These are phyloP conservation scores for Stictocephala bisonia DNA, from an alignment of 2,888 invertebrate species.

Conservation along the genomic window DNA sequence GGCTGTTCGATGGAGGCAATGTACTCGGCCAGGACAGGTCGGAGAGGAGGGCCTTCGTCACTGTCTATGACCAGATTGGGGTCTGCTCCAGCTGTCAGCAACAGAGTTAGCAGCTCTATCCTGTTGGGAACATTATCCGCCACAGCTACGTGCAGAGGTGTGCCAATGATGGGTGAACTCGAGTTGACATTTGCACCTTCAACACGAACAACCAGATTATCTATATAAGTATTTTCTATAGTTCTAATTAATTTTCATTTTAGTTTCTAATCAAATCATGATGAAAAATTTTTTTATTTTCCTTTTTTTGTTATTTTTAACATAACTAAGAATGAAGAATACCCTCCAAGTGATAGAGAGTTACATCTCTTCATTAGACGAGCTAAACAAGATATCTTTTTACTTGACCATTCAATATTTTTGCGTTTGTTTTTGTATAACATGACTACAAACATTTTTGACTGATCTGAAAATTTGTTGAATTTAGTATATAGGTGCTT, in stretches of 20 bases:
- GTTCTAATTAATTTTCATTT: not conserved
- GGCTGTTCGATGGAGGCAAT: slow-evolving; percentile 80
- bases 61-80: slow-evolving; percentile 81
- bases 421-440: too few species aligned
- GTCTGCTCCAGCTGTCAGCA: slow-evolving; percentile 78
- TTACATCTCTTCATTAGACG: too few species aligned
- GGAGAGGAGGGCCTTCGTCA: slow-evolving; percentile 78
- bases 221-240: slow-evolving; percentile 40
- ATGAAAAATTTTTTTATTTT: too few species aligned
- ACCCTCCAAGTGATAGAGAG: too few species aligned
- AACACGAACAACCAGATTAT: slow-evolving; percentile 51
- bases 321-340: too few species aligned
- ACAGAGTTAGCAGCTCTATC: slow-evolving; percentile 68
- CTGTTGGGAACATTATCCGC: slow-evolving; percentile 71
- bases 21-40: slow-evolving; percentile 86
- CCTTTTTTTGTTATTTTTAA: too few species aligned
- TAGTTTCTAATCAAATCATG: too few species aligned
- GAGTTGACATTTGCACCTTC: slow-evolving; percentile 85
- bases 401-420: too few species aligned
- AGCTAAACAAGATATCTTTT: too few species aligned
- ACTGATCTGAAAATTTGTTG: too few species aligned
- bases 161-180: slow-evolving; percentile 83
- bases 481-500: too few species aligned
- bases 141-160: slow-evolving; percentile 85
- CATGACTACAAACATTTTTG: too few species aligned